A percentile compares a stretch with the other conserved stretches of the same genome.
Evolutionary conservation across 64 coral and sea anemone genomes (phyloP).

Genomic region (Stylophora pistillata): DNA sequence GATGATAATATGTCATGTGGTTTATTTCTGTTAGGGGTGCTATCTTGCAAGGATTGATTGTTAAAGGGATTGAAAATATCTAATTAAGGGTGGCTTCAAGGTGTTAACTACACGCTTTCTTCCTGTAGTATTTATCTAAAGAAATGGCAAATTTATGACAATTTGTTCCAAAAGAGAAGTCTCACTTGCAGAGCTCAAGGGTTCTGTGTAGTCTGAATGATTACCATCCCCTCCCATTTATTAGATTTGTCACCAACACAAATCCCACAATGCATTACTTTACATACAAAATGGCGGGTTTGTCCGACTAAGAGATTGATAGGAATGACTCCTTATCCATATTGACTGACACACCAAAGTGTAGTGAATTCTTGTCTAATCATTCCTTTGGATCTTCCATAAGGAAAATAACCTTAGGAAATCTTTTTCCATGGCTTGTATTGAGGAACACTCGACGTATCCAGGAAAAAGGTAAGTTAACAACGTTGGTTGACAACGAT

Average conservation of each 20-base stretch:
- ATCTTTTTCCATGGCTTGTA: conserved; percentile 55
- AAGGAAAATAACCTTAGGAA: neutral
- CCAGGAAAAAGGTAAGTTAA: conserved; percentile 50
- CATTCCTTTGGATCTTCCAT: neutral
- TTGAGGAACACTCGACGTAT: conserved; percentile 41
- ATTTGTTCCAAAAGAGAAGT: neutral
- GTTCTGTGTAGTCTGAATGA: neutral
- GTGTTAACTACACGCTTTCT: too few relatives aligned
- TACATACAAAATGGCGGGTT: conserved; percentile 38
- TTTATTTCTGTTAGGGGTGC: too few relatives aligned
- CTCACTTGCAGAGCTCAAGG: neutral
- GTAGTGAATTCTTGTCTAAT: neutral
- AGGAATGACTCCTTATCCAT: neutral
- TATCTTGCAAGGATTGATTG: too few relatives aligned
- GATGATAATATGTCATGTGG: too few relatives aligned
- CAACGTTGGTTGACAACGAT: conserved; percentile 20
- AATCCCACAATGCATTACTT: conserved; percentile 33
- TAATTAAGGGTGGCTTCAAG: too few relatives aligned
- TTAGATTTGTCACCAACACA: conserved; percentile 6
- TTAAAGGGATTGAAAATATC: too few relatives aligned
- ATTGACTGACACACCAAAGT: neutral
- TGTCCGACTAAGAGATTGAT: neutral
- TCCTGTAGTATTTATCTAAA: too few relatives aligned
- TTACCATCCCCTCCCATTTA: too few relatives aligned
- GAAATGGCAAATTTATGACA: too few relatives aligned